Base-by-base conservation (phyloP, 2,797 vertebrate species). In the Danio kyathit region DNA sequence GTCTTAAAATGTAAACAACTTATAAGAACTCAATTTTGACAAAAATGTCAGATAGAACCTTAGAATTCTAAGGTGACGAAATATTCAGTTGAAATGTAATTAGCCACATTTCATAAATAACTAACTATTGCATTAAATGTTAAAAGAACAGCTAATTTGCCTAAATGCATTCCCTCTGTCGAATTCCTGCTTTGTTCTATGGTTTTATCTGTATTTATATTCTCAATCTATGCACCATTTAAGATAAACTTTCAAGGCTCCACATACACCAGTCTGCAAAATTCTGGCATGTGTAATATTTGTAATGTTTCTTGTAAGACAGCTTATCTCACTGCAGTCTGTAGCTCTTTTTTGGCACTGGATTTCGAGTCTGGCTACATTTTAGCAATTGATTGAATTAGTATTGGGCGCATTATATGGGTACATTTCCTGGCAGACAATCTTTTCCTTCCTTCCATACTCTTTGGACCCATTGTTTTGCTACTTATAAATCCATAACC, bases 401-500 rank as follows among this genome's bases (percentile, higher is more conserved):
- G 48, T 74, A 74, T 57, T 80, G 60, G 60, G 51, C 49, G 57
- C 60, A 65, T 57, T 48, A 80, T 40, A 57, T 65, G 78, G 78
- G 43, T 48, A 56, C 49, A 74, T 66, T 40, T 65, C 41, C 70
- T 65, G 69, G 60, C 70, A 74, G 41, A 80, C 16, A 38, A 48
- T 54, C 12, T 48, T 80, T 80, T 74, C 78, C 70, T 80, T 80
- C 69, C 78, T 74, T 74, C 60, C n/a, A 80, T 80, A 57, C 1
- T 17, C 51, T 65, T 66, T 74, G 11, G 43, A 73, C 59, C 49
- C 51, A 74, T 74, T 80, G 70, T 80, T 80, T 80, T 40, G 43
- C 57, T 48, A 74, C 69, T 80, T 65, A 78, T 80, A 74, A 80
- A 80, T 80, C 59, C 52, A 80, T 74, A 73, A 74, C 51, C 77